Percentiles rank a stretch among this genome's conserved stretches.
phyloP scores from a whole-genome alignment of 1,140 invertebrate genomes.

The Heliothis virescens region DNA sequence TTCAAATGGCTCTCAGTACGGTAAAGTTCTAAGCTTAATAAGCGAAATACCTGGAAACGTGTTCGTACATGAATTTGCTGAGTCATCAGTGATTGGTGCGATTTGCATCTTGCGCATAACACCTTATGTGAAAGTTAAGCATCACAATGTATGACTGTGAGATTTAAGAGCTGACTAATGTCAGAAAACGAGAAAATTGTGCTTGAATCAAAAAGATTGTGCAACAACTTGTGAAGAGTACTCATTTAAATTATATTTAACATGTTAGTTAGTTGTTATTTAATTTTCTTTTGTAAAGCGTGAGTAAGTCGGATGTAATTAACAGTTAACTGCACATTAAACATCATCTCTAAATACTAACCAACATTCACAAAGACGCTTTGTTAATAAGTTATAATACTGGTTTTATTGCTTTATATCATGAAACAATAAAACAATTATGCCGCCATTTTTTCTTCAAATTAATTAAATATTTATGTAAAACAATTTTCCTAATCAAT shows the following conservation, averaged over 20 bases:
- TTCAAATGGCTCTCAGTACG: not conserved
- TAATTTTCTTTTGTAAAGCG: not conserved
- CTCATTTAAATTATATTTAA: not conserved
- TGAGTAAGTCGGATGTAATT: not conserved
- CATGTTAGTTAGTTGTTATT: conserved; percentile 8
- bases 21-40: conserved; percentile 25
- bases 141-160: conserved; percentile 36
- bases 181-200: conserved; percentile 31
- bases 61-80: conserved; percentile 1
- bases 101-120: conserved; percentile 43
- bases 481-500: conserved; percentile 14
- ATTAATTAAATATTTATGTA: not conserved
- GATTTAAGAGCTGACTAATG: conserved; percentile 38
- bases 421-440: not conserved
- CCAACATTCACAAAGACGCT: not conserved
- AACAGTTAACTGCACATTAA: too few species aligned
- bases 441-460: not conserved
- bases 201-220: conserved; percentile 11
- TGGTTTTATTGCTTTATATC: not conserved
- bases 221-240: conserved; percentile 11
- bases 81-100: conserved; percentile 39
- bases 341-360: not conserved
- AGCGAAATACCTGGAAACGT: not conserved
- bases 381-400: not conserved
- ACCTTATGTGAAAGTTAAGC: conserved; percentile 39